Conservation (phyloP, 2,888 invertebrate species). For the Papilio elwesi region DNA sequence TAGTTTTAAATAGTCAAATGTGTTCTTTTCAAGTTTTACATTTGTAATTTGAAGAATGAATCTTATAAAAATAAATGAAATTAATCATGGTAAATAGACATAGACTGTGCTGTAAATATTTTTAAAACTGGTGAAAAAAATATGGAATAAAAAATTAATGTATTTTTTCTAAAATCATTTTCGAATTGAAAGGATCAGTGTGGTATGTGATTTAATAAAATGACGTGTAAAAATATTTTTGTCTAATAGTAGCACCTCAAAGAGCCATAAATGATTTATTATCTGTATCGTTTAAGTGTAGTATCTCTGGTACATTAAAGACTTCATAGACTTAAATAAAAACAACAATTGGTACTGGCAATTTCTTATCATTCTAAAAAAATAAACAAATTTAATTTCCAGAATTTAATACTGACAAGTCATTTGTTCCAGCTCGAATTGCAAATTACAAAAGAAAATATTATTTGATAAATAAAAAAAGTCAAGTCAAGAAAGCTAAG, state of each 20-base stretch:
- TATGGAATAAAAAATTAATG: slow-evolving; percentile 51
- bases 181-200: slow-evolving; percentile 56
- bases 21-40: slow-evolving; percentile 53
- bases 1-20: slow-evolving; percentile 62
- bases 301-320: slow-evolving; percentile 41
- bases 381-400: background rate
- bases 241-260: slow-evolving; percentile 58
- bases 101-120: slow-evolving; percentile 59
- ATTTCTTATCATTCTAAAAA: background rate
- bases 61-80: slow-evolving; percentile 44
- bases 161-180: slow-evolving; percentile 60
- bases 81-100: slow-evolving; percentile 47
- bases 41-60: slow-evolving; percentile 42
- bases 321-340: slow-evolving; percentile 36
- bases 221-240: slow-evolving; percentile 59
- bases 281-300: slow-evolving; percentile 44
- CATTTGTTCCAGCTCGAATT: background rate
- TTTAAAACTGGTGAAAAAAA: slow-evolving; percentile 47
- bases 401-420: background rate
- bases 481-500: background rate
- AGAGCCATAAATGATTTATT: slow-evolving; percentile 50
- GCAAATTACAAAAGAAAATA: no score
- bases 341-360: background rate
- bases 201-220: slow-evolving; percentile 48
- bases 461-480: background rate